Evolutionary conservation across 2,113 vertebrate species (phyloP).

Genomic region (Paradisaea rubra): DNA sequence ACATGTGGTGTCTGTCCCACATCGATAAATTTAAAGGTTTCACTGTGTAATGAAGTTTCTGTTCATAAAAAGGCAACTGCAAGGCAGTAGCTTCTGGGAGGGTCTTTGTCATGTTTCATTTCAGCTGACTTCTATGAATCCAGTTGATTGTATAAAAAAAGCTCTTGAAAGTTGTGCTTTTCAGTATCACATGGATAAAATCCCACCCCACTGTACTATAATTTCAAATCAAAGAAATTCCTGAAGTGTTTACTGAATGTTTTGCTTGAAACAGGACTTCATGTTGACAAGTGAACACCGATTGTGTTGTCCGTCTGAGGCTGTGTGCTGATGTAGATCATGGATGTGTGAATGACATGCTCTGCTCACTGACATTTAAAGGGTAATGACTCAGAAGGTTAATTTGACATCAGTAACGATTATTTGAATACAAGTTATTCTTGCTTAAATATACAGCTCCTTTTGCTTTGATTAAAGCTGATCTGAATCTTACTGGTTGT

Average conservation of each 20-base stretch:
- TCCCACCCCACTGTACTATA: not conserved
- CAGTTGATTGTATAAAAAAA: not conserved
- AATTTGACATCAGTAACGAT: conserved; percentile 23
- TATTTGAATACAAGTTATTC: conserved; percentile 33
- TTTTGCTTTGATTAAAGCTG: conserved; percentile 5
- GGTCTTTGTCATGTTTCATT: not conserved
- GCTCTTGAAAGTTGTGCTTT: not conserved
- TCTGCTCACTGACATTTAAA: not conserved
- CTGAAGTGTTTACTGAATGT: not conserved
- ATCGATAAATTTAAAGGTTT: not conserved
- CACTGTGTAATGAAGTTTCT: not conserved
- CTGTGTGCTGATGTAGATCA: not conserved
- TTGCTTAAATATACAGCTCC: not conserved
- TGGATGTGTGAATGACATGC: not conserved
- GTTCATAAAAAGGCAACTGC: not conserved
- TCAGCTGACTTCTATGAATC: not conserved
- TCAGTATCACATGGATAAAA: not conserved
- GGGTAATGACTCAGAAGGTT: not conserved
- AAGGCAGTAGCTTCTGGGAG: not conserved
- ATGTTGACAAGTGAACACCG: not conserved
- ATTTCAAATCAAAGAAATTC: not conserved
- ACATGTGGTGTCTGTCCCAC: not conserved
- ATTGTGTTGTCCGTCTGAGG: not conserved
- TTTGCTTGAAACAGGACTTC: not conserved
- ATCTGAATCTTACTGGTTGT: not conserved